Evolutionary conservation across 2,113 vertebrate genomes (phyloP).

Genomic region (Petromus typicus): DNA sequence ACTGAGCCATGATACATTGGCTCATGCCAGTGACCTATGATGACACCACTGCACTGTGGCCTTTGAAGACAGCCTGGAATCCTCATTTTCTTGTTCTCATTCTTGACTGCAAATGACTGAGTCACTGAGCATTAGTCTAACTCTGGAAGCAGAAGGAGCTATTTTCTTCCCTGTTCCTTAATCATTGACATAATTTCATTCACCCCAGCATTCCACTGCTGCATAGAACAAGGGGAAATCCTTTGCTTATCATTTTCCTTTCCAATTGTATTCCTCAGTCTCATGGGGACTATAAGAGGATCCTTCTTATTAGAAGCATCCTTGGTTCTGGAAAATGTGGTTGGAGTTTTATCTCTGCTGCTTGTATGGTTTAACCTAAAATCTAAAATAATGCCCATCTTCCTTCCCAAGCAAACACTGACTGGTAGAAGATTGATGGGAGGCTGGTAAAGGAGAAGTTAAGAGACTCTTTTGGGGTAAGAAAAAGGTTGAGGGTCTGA

Average conservation of each 20-base stretch:
- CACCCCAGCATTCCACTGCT: not conserved
- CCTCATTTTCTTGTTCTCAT: too few relatives aligned
- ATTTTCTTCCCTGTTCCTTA: not conserved
- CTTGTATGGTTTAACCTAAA: not conserved
- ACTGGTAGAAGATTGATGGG: not conserved
- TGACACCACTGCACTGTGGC: too few relatives aligned
- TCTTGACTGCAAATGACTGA: too few relatives aligned
- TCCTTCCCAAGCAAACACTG: not conserved
- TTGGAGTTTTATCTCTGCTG: constrained; percentile 30
- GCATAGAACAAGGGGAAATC: not conserved
- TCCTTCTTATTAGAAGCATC: not conserved
- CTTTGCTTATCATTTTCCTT: not conserved
- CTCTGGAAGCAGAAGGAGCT: not conserved
- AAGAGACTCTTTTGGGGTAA: not conserved
- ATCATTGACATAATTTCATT: not conserved
- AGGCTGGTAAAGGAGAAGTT: not conserved
- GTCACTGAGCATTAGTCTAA: not conserved
- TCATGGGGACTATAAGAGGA: not conserved
- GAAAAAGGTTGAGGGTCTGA: not conserved
- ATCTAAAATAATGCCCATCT: not conserved
- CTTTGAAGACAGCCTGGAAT: not conserved
- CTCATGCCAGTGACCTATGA: not conserved
- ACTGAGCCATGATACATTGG: not conserved
- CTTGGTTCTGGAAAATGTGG: not conserved
- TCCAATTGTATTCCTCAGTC: not conserved